Evolutionary conservation across 1,140 invertebrate genomes (phyloP).

Genomic region (Achatina immaculata): DNA sequence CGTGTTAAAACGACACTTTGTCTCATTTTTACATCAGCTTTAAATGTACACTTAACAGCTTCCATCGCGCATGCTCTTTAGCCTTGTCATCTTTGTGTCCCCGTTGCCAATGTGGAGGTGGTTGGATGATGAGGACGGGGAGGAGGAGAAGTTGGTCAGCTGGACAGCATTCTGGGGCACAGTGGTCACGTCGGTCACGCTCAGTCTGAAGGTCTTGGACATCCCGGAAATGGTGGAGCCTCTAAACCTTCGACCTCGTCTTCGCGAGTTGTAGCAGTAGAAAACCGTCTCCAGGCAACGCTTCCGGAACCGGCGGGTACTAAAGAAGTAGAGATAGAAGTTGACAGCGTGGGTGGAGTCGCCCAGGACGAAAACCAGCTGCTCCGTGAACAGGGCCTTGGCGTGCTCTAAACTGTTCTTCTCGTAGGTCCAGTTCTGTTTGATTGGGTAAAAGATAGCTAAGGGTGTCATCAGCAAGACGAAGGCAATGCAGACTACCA

Average conservation of each 20-base stretch:
- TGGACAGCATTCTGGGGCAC: conserved; percentile 8
- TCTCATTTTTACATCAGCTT: too few species aligned
- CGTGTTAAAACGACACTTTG: too few species aligned
- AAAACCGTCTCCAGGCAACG: conserved; percentile 51
- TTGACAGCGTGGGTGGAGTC: conserved; percentile 60
- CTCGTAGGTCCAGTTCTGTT: conserved; percentile 39
- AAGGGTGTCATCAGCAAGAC: conserved; percentile 56
- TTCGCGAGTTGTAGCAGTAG: conserved; percentile 35
- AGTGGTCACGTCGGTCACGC: conserved; percentile 27
- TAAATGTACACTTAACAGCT: conserved; percentile 8
- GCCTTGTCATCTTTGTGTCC: not conserved
- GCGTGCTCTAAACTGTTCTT: not conserved
- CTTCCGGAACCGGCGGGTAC: conserved; percentile 55
- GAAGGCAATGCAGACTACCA: conserved; percentile 53
- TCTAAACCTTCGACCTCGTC: conserved; percentile 7
- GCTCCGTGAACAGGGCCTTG: conserved; percentile 34
- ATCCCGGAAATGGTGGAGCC: conserved; percentile 21
- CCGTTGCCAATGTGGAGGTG: conserved; percentile 7
- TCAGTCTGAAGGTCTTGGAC: conserved; percentile 29
- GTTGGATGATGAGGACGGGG: not conserved
- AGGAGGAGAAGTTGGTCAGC: conserved; percentile 9
- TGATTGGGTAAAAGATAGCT: conserved; percentile 55
- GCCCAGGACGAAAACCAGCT: conserved; percentile 53
- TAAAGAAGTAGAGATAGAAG: conserved; percentile 62
- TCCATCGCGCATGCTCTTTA: not conserved